A percentile compares a stretch with the other conserved stretches of the same genome.
phyloP scores from a whole-genome alignment of 2,113 vertebrate genomes.

The Lophotis ruficrista region DNA sequence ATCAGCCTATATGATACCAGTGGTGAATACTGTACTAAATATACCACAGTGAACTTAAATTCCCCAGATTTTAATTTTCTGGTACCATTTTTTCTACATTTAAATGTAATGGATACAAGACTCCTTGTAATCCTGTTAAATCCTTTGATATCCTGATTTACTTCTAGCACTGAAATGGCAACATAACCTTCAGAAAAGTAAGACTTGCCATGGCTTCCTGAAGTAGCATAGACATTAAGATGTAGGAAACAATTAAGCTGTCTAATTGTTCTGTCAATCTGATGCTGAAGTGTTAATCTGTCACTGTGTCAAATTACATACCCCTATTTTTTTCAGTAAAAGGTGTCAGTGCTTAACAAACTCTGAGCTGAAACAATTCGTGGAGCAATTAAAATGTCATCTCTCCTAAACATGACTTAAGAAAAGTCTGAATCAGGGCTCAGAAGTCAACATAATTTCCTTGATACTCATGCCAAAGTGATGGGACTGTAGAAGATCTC shows the following conservation, averaged over 20 bases:
- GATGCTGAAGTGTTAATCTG: conserved; percentile 73
- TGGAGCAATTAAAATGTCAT: conserved; percentile 74
- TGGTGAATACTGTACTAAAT: background rate
- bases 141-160: conserved; percentile 72
- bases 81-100: conserved; percentile 64
- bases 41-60: conserved; percentile 47
- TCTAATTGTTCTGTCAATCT: conserved; percentile 73
- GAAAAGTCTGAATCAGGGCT: conserved; percentile 65
- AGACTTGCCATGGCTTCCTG: conserved; percentile 64
- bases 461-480: conserved; percentile 53
- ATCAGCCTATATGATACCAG: background rate
- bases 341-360: conserved; percentile 73
- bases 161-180: conserved; percentile 63
- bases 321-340: conserved; percentile 66
- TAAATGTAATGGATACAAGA: conserved; percentile 66
- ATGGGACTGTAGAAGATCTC: conserved; percentile 29
- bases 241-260: conserved; percentile 67
- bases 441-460: conserved; percentile 69
- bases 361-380: conserved; percentile 65
- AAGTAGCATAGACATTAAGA: conserved; percentile 70
- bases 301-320: conserved; percentile 75
- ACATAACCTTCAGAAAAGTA: conserved; percentile 51
- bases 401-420: conserved; percentile 55
- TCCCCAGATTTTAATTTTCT: conserved; percentile 74
- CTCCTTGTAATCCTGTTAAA: conserved; percentile 69